These are phyloP conservation scores for Henicopernis longicauda DNA, from an alignment of 2,113 vertebrate species.

Conservation along the genomic window DNA sequence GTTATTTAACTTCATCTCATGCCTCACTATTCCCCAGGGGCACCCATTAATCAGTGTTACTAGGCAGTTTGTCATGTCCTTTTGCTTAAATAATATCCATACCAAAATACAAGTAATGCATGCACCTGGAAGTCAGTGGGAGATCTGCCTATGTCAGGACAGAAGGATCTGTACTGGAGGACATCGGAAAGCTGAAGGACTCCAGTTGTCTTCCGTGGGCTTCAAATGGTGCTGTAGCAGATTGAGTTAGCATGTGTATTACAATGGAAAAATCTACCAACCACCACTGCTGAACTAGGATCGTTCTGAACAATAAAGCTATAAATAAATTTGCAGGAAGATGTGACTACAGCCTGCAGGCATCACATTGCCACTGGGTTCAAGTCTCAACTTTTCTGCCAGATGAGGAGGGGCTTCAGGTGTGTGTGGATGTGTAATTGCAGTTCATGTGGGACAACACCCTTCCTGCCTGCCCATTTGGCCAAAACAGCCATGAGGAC, in stretches of 20 bases:
- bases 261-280: not conserved
- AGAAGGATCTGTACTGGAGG: slow-evolving; percentile 22
- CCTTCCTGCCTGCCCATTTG: not conserved
- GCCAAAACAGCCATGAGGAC: not conserved
- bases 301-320: not conserved
- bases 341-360: not conserved
- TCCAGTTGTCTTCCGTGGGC: not conserved
- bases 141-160: slow-evolving; percentile 35
- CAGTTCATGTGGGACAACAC: not conserved
- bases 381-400: not conserved
- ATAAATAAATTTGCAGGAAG: not conserved
- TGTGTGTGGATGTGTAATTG: not conserved
- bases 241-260: not conserved
- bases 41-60: slow-evolving; percentile 69
- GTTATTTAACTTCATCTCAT: slow-evolving; percentile 63
- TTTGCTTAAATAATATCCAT: slow-evolving; percentile 73
- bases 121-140: slow-evolving; percentile 49
- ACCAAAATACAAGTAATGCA: slow-evolving; percentile 64
- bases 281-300: not conserved
- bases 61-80: slow-evolving; percentile 66
- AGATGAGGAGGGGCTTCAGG: not conserved
- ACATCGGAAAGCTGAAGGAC: slow-evolving; percentile 21
- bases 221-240: not conserved
- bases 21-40: slow-evolving; percentile 44
- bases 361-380: not conserved